Conservation (phyloP, 1,140 invertebrate species). For the Diabrotica virgifera region DNA sequence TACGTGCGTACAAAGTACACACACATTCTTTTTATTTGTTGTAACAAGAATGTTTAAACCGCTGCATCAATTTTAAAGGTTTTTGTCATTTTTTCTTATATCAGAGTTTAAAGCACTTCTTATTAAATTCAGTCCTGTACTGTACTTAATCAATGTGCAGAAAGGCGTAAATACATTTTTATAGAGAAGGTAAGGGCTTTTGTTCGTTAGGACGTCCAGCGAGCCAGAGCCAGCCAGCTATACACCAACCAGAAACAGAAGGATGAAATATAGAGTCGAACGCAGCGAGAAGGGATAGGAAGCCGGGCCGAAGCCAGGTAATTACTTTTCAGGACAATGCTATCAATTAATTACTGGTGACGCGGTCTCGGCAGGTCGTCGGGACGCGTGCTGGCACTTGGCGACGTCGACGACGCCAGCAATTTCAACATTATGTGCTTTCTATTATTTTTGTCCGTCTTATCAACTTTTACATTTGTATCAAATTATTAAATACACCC, state of each 20-base stretch:
- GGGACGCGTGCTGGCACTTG: conserved; percentile 37
- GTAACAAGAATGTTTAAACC: too few relatives aligned
- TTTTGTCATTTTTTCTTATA: too few relatives aligned
- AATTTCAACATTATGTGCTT: background rate
- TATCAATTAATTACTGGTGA: conserved; percentile 48
- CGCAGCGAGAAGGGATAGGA: conserved; percentile 32
- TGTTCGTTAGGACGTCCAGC: conserved; percentile 41
- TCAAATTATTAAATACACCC: too few relatives aligned
- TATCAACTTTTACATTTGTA: too few relatives aligned
- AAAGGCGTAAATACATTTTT: conserved; percentile 37
- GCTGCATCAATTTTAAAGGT: too few relatives aligned
- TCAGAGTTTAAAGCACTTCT: background rate
- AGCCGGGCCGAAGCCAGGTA: conserved; percentile 40
- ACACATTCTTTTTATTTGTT: too few relatives aligned
- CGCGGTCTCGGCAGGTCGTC: conserved; percentile 41
- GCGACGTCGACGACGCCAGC: conserved; percentile 15
- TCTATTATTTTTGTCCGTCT: too few relatives aligned
- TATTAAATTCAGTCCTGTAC: background rate
- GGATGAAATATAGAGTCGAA: conserved; percentile 45
- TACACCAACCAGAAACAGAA: conserved; percentile 37
- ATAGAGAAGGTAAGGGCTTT: conserved; percentile 34
- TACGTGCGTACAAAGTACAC: too few relatives aligned
- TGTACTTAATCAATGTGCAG: conserved; percentile 30
- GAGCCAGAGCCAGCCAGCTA: background rate
- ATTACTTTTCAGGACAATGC: conserved; percentile 48